Conservation (phyloP, 2,797 vertebrate species). For the Ibycter americanus region DNA sequence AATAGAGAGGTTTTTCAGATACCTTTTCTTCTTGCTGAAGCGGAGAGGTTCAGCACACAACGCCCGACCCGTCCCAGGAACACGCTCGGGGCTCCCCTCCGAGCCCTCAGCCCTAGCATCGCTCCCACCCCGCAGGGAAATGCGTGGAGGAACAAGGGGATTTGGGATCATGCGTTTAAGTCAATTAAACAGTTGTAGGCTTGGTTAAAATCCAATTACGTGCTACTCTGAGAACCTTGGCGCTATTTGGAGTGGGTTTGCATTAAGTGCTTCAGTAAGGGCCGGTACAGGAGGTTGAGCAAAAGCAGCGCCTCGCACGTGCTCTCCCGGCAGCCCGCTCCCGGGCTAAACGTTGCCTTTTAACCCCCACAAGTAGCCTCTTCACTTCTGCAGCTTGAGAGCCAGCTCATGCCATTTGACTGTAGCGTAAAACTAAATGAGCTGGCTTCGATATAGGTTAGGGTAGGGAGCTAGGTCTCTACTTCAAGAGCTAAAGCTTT, state of each 20-base stretch:
- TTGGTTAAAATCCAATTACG: conserved; percentile 32
- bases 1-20: background rate
- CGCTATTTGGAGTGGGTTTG: background rate
- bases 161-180: conserved; percentile 54
- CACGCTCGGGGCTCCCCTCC: background rate
- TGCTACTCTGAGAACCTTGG: background rate
- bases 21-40: accelerated
- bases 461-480: background rate
- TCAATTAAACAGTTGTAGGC: conserved; percentile 39
- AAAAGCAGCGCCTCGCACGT: background rate
- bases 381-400: background rate
- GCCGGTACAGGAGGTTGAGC: background rate
- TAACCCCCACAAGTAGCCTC: background rate
- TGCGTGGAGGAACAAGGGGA: background rate
- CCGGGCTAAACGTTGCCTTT: background rate
- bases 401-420: background rate
- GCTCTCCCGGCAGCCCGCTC: background rate
- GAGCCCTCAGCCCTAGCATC: background rate
- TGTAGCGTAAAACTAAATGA: background rate
- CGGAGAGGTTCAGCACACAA: background rate
- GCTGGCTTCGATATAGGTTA: background rate
- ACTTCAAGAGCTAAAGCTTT: background rate
- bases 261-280: background rate
- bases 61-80: background rate
- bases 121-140: background rate